phyloP scores from a whole-genome alignment of 2,888 invertebrate species.

The Portevinia maculata region DNA sequence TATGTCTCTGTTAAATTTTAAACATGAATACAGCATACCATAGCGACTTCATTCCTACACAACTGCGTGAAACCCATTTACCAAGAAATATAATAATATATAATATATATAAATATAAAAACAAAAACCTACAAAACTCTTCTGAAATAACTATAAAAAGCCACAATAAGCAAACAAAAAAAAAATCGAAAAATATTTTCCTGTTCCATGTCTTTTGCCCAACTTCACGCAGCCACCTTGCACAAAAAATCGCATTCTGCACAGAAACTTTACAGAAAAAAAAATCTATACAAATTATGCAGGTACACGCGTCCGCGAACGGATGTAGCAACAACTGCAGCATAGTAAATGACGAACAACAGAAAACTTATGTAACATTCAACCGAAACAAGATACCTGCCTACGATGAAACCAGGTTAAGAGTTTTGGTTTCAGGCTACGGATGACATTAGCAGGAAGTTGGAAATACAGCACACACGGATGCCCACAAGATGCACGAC shows the following conservation, averaged over 20 bases:
- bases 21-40: constrained; percentile 62
- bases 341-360: constrained; percentile 61
- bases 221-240: constrained; percentile 63
- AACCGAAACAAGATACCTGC: constrained; percentile 61
- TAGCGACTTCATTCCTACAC: constrained; percentile 50
- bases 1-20: constrained; percentile 54
- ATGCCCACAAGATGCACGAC: constrained; percentile 68
- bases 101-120: constrained; percentile 4
- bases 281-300: constrained; percentile 52
- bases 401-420: constrained; percentile 59
- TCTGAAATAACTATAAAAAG: constrained; percentile 13
- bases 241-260: constrained; percentile 44
- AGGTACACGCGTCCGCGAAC: constrained; percentile 68
- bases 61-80: constrained; percentile 7
- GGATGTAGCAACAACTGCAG: constrained; percentile 65
- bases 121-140: constrained; percentile 1
- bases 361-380: constrained; percentile 64
- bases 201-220: constrained; percentile 51
- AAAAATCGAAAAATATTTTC: constrained; percentile 31
- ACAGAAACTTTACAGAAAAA: too few species aligned
- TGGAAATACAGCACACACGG: constrained; percentile 47
- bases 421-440: constrained; percentile 67
- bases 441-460: constrained; percentile 71
- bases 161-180: constrained; percentile 11
- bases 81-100: too few species aligned